Base-by-base conservation (phyloP, 2,888 invertebrate genomes). In the Chromoteleia sp. region DNA sequence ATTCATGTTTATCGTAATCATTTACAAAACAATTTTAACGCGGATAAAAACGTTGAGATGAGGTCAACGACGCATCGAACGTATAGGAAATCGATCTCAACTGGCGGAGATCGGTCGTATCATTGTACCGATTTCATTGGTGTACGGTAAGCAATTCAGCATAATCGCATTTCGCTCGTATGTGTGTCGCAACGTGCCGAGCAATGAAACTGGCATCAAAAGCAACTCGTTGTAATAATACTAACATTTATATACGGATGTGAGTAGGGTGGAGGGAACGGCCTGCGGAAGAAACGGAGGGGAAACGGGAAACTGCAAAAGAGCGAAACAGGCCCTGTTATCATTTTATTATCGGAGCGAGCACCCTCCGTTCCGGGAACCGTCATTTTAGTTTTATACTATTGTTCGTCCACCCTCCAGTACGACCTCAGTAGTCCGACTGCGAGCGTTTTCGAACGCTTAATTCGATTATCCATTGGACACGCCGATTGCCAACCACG, bases 221-320 rank as follows among this genome's bases (percentile, higher is more conserved):
- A 87, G 85, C 81, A 85, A 80, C 86, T 88, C 88, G 87, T 89
- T 89, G 88, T 88, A 90, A 90, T 90, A 90, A 90, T 90, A 87
- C 86, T 85, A 86, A 88, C 90, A 90, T 90, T 90, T 89, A 87
- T 91, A 90, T 89, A 90, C 89, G 86, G 84, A 79, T 71, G 79
- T 67, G 54, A 74, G 63, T 74, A 65, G 41, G 45, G 30, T 19
- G 39, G 19, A 39, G 59, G 36, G 6, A 65, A 58, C 15, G 52
- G 58, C 12, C 33, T 50, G 54, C 79, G 48, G 50, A 67, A 48
- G 68, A 56, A 76, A 50, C 79, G 48, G 50, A 48, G 67, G 58
- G 77, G 74, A 84, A 85, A 85, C 85, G 84, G 83, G 85, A 85
- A 86, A 73, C 76, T 71, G 78, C 71, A 58, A 67, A 79, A 79